Conservation (phyloP, 2,888 invertebrate species). For the Chirona hameri region DNA sequence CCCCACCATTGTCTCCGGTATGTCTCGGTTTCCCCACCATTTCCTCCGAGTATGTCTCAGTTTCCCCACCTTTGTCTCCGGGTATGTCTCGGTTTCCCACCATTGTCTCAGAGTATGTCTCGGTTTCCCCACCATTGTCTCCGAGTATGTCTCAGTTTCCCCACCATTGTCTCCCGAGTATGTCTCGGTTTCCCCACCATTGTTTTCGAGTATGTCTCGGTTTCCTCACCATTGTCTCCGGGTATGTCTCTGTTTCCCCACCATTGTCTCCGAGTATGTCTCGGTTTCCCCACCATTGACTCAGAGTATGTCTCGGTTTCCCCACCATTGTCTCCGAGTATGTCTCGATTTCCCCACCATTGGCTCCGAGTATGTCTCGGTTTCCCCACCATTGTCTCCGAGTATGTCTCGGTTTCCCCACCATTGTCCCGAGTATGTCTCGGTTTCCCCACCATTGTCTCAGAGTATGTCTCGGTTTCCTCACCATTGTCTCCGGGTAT, state of each 20-base stretch:
- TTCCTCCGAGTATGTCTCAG: too few species aligned
- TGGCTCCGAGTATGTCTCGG: too few species aligned
- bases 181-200: slow-evolving; percentile 52
- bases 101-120: too few species aligned
- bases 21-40: slow-evolving; percentile 90
- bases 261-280: slow-evolving; percentile 98
- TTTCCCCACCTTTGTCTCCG: slow-evolving; percentile 74
- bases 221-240: too few species aligned
- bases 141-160: slow-evolving; percentile 98
- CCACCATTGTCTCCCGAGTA: too few species aligned
- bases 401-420: slow-evolving; percentile 93
- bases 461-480: too few species aligned
- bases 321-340: slow-evolving; percentile 88
- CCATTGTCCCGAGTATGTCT: too few species aligned
- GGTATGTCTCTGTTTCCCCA: background rate
- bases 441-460: slow-evolving; percentile 61
- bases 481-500: slow-evolving; percentile 91
- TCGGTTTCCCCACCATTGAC: too few species aligned
- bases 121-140: slow-evolving; percentile 65
- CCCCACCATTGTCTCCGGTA: slow-evolving; percentile 88
- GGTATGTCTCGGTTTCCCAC: slow-evolving; percentile 99
- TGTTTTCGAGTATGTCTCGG: slow-evolving; percentile 98
- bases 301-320: too few species aligned
- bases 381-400: slow-evolving; percentile 74
- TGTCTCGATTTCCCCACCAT: slow-evolving; percentile 90